Base-by-base conservation (phyloP, 92 coral and sea anemone species). In the Plumapathes pennacea region DNA sequence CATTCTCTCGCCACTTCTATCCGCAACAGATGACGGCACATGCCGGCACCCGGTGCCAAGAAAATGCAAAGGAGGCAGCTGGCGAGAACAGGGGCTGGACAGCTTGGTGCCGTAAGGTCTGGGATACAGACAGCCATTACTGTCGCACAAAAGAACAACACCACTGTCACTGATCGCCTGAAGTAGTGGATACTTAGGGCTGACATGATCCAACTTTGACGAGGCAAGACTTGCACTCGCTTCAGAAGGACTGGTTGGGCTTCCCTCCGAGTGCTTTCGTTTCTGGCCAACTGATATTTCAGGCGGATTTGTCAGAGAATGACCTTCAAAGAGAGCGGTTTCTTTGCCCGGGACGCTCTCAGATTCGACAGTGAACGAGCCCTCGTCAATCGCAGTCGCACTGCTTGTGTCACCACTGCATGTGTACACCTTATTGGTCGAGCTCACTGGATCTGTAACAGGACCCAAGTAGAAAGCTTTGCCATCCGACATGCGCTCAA, bases 31-130 rank as follows among this genome's bases (percentile, higher is more conserved):
- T 13, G 42, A 25, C 10, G 59, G 81, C 13, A 87, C 85, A 30
- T 69, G 46, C 42, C 91, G 61, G 47, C 74, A 74, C 10, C 91
- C 85, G 11, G 76, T 38, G 11, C 82, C 82, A 42, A 89, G 65
- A 56, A 85, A 85, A 44, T 84, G 84, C 14, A 89, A 61, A 7
- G 97, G 85, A 11, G 90, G 82, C 54, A 85, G 67, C 50, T 89
- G 82, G 5, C 56, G 62, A 2, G 68, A 66, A 44, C 56, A 55
- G n/a, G 91, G 88, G 26, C 47, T 72, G 13, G 85, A 69, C 46
- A 89, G 75, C 82, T 89, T 89, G 9, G 97, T 89, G 25, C 88
- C 88, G 65, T 55, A 85, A 0, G 91, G 88, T 13, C 97, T 76
- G n/a, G 88, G 89, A 38, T 79, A 89, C 21, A 89, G 64, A 64